These are phyloP conservation scores for Rhinophrynus dorsalis DNA, from an alignment of 2,797 vertebrate species.

Conservation along the genomic window DNA sequence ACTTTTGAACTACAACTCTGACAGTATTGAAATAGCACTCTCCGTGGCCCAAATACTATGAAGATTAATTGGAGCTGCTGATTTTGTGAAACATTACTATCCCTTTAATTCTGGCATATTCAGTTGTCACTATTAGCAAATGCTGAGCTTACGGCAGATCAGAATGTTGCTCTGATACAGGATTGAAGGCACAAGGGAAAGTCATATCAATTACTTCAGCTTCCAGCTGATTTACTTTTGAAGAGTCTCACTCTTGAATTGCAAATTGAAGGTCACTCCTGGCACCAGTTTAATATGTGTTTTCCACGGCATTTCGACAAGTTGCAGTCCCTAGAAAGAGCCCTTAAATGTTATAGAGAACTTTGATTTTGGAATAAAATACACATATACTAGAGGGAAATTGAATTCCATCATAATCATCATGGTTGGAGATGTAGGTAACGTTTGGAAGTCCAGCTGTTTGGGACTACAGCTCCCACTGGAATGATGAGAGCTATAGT, in stretches of 20 bases:
- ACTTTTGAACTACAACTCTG: too few relatives aligned
- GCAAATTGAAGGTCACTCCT: slow-evolving; percentile 42
- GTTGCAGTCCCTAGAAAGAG: background rate
- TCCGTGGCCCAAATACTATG: too few relatives aligned
- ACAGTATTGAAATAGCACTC: too few relatives aligned
- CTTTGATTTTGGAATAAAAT: background rate
- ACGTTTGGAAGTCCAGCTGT: too few relatives aligned
- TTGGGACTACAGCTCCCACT: too few relatives aligned
- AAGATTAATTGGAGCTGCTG: too few relatives aligned
- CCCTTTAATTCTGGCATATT: slow-evolving; percentile 1
- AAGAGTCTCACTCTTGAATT: slow-evolving; percentile 40
- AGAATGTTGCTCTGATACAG: slow-evolving; percentile 30
- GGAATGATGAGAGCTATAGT: too few relatives aligned
- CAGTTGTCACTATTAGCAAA: slow-evolving; percentile 24
- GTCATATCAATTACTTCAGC: slow-evolving; percentile 43
- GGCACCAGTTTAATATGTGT: slow-evolving; percentile 10
- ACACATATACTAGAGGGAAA: background rate
- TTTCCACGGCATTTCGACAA: slow-evolving; percentile 17
- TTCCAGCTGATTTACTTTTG: slow-evolving; percentile 44
- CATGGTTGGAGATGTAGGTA: too few relatives aligned
- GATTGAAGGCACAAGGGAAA: slow-evolving; percentile 38
- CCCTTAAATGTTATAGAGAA: background rate
- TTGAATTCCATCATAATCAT: background rate
- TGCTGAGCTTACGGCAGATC: slow-evolving; percentile 24
- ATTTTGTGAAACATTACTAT: too few relatives aligned